Evolutionary conservation across 2,888 invertebrate genomes (phyloP).

Genomic region (Drepana falcataria): DNA sequence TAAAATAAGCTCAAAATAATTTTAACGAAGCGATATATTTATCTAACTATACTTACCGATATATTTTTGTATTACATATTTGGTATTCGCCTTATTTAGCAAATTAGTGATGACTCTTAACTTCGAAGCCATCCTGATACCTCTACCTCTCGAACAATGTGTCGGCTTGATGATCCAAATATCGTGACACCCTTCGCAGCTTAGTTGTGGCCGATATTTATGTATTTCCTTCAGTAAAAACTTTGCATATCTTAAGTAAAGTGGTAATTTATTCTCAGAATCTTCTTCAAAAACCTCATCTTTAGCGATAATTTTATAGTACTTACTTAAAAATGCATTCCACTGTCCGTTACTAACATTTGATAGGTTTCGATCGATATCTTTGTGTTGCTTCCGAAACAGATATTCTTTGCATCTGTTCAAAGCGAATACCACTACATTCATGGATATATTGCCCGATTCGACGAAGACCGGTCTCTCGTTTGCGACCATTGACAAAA

Average conservation of each 20-base stretch:
- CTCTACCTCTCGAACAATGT: conserved; percentile 88
- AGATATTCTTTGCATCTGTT: conserved; percentile 83
- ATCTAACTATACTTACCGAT: conserved; percentile 80
- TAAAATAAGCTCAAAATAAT: neutral
- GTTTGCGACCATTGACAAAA: conserved; percentile 55
- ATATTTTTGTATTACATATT: conserved; percentile 93
- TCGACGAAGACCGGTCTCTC: conserved; percentile 64
- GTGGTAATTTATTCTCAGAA: conserved; percentile 43
- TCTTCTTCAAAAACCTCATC: conserved; percentile 70
- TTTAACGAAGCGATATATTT: neutral
- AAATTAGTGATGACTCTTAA: conserved; percentile 84
- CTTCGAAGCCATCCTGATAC: conserved; percentile 88
- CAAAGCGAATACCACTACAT: conserved; percentile 83
- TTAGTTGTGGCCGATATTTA: conserved; percentile 79
- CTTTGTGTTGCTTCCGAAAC: conserved; percentile 79
- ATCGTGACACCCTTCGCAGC: conserved; percentile 88
- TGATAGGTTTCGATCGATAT: conserved; percentile 75
- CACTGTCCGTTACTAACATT: conserved; percentile 78
- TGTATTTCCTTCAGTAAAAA: conserved; percentile 79
- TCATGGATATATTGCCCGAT: conserved; percentile 74
- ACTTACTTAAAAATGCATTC: conserved; percentile 83
- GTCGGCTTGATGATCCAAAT: conserved; percentile 95
- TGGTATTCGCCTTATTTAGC: conserved; percentile 76
- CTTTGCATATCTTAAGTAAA: conserved; percentile 67
- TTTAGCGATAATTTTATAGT: conserved; percentile 80